Evolutionary conservation across 2,888 invertebrate genomes (phyloP).

Genomic region (Hedya salicella): DNA sequence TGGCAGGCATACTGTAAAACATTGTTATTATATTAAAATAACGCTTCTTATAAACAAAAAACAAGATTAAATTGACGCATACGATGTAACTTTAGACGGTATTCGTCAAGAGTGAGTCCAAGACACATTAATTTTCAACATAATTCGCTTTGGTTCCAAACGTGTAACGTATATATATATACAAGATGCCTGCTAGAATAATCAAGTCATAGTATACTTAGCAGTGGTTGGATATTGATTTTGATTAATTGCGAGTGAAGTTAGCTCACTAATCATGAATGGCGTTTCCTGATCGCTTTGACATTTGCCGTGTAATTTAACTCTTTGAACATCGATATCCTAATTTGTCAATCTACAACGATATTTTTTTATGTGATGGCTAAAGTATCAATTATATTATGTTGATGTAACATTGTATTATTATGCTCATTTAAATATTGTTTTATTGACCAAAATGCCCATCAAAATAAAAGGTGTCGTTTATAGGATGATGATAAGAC

Average conservation of each 20-base stretch:
- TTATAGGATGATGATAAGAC: too few relatives aligned
- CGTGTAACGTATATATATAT: too few relatives aligned
- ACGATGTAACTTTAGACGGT: background rate
- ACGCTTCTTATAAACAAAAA: background rate
- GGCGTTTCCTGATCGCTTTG: conserved; percentile 30
- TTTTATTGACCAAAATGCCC: too few relatives aligned
- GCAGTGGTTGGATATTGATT: conserved; percentile 20
- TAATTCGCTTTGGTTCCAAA: too few relatives aligned
- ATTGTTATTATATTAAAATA: background rate
- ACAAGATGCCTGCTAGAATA: conserved; percentile 7
- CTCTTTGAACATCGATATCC: background rate
- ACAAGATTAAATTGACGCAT: background rate
- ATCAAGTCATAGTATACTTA: conserved; percentile 16
- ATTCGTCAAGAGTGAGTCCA: too few relatives aligned
- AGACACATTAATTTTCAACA: too few relatives aligned
- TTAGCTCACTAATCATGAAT: conserved; percentile 32
- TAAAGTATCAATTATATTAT: too few relatives aligned
- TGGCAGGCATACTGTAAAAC: conserved; percentile 9
- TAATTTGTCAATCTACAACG: background rate
- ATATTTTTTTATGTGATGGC: too few relatives aligned
- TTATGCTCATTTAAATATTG: too few relatives aligned
- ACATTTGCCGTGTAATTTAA: conserved; percentile 13
- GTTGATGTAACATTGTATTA: too few relatives aligned
- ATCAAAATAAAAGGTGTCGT: too few relatives aligned
- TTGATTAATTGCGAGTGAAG: conserved; percentile 23